Evolutionary conservation across 2,113 vertebrate species (phyloP), one percentile per base, ranked within the genome.

Genomic region (Egretta garzetta): DNA sequence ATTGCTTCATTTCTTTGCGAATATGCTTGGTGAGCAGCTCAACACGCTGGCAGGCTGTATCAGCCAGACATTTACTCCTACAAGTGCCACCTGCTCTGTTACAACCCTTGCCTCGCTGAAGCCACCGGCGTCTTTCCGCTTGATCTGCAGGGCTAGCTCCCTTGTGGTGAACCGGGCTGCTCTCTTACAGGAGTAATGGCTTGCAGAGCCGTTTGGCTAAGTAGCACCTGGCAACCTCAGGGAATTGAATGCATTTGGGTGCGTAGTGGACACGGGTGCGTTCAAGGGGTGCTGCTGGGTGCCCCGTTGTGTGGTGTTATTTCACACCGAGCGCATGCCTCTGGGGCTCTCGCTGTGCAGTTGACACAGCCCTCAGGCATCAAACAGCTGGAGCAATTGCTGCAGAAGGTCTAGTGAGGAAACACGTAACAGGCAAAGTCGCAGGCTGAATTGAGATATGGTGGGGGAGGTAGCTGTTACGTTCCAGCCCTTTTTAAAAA

Each of bases 301-400:
- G 35, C 35, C 62, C n/a, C 16, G 1, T 20, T 3, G 4, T 17
- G 20, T 0, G 1, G n/a, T 0, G 1, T 3, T 26, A 11, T 23
- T 55, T 50, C 33, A 2, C 19, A 8, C 58, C 6, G 1, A 0
- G 6, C 0, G 0, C 2, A 70, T 8, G 52, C 41, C 43, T 3
- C 14, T 0, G 3, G 50, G 35, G 8, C 55, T 3, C 63, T 73
- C 0, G 1, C 63, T 35, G 68, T 11, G 76, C 56, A 1, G 14
- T 3, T 49, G 39, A 14, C 80, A 27, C 71, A 24, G 80, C 55
- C 37, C 55, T 8, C 6, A 0, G 63, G 50, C 67, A 41, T 8
- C 52, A 0, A 49, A 71, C 66, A 26, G 76, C 73, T 9, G 73
- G 10, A 81, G 33, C 24, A 10, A 32, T 50, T 10, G 17, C 47